Evolutionary conservation across 1,140 invertebrate species (phyloP), one percentile per base, ranked within the genome.

Genomic region (Platyscapa corneri): DNA sequence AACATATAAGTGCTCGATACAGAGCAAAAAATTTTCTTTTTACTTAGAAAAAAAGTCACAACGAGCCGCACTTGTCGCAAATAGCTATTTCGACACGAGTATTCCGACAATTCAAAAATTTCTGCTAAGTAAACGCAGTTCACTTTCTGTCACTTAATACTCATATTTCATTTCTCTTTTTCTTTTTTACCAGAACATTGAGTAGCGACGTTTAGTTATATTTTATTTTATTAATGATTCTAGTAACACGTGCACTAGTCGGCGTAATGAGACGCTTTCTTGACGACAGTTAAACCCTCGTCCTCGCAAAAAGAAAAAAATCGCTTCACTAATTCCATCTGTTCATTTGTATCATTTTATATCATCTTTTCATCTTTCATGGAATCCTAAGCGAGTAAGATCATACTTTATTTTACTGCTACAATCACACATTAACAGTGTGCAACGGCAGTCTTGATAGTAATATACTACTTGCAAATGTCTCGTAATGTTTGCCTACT

Each of bases 71-170:
- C 46, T 83, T 70, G 64, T 78, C 37, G 64, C 83, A 76, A 82
- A 76, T 85, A 56, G 82, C 90, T 89, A 88, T 91, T 85, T 90
- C 89, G 90, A 92, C 88, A 91, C 90, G 90, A 92, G 90, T 92
- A 89, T 90, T 90, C 90, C 90, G 91, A 92, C 89, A 90, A 82
- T 75, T 78, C 46, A 37, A 80, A 85, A 90, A 92, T 91, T 91
- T 93, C 89, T 82, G 90, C 90, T 93, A 92, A 90, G 88, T 90
- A 86, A 87, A 39, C 82, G 77, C 77, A 85, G 53, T 74, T 60
- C 30, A 64, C 77, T 70, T 77, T n/a, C 46, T 18, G 75, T 72
- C 60, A 34, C 60, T 34, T 67, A 32, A 67, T 64, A 65, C 60
- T 78, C 60, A 37, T 53, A 23, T 75, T 83, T 32, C 39, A 64